Percentiles rank a stretch among this genome's conserved stretches.
phyloP scores from a whole-genome alignment of 2,113 vertebrate species.

The Cromileptes altivelis region DNA sequence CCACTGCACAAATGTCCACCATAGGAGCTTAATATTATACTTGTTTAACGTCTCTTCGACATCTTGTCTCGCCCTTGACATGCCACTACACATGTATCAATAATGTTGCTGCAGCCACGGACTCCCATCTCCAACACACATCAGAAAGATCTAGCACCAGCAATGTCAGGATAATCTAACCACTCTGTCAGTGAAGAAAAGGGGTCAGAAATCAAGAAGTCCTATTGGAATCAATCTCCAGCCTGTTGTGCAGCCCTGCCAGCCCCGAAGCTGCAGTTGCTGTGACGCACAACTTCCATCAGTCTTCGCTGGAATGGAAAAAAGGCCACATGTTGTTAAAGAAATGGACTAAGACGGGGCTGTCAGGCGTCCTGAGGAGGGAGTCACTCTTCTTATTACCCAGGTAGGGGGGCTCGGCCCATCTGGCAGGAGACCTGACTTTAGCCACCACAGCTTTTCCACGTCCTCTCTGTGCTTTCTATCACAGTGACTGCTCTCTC shows the following conservation, averaged over 20 bases:
- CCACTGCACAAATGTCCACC: neutral
- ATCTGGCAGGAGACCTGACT: slow-evolving; percentile 58
- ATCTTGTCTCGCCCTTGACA: neutral
- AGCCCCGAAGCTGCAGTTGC: slow-evolving; percentile 33
- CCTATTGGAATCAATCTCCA: slow-evolving; percentile 48
- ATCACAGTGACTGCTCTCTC: slow-evolving; percentile 51
- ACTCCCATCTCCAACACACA: neutral
- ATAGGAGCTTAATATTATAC: neutral
- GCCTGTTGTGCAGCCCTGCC: slow-evolving; percentile 25
- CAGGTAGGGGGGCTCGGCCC: slow-evolving; percentile 53
- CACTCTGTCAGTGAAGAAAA: slow-evolving; percentile 44
- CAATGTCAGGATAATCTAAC: slow-evolving; percentile 25
- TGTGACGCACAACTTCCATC: slow-evolving; percentile 54
- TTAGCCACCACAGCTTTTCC: slow-evolving; percentile 44
- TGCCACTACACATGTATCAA: neutral
- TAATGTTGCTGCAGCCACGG: neutral
- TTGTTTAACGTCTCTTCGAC: neutral
- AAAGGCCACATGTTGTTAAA: slow-evolving; percentile 69
- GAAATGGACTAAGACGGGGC: slow-evolving; percentile 63
- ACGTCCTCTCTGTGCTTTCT: slow-evolving; percentile 38
- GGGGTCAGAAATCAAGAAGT: slow-evolving; percentile 51
- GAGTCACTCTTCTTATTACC: slow-evolving; percentile 63
- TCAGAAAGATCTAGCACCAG: slow-evolving; percentile 22
- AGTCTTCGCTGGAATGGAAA: slow-evolving; percentile 59
- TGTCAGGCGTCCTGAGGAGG: slow-evolving; percentile 59